Evolutionary conservation across 1,140 invertebrate genomes (phyloP).

Genomic region (Drosophila willistoni): DNA sequence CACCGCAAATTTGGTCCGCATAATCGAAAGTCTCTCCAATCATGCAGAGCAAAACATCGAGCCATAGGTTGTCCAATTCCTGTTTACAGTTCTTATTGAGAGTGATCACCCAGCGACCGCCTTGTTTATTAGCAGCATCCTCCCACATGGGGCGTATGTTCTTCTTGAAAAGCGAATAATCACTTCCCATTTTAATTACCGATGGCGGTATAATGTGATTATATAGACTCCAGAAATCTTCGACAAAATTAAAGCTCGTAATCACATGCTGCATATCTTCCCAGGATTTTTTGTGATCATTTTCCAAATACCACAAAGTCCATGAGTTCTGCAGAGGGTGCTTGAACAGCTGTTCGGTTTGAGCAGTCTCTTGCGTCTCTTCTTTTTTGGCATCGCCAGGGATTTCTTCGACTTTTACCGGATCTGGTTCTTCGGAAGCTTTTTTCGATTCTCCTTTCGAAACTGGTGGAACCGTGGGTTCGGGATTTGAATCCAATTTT

Average conservation of each 20-base stretch:
- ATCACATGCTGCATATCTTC: slow-evolving; percentile 97
- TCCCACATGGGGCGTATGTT: slow-evolving; percentile 99
- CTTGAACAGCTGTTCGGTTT: slow-evolving; percentile 88
- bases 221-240: slow-evolving; percentile 99
- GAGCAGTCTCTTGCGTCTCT: slow-evolving; percentile 52
- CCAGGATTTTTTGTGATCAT: slow-evolving; percentile 94
- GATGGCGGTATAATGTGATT: slow-evolving; percentile 98
- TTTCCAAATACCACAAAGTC: slow-evolving; percentile 99
- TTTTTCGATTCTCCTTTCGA: slow-evolving; percentile 50
- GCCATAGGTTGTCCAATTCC: slow-evolving; percentile 96
- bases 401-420: slow-evolving; percentile 15
- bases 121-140: slow-evolving; percentile 93
- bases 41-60: slow-evolving; percentile 96
- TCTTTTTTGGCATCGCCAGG: slow-evolving; percentile 26
- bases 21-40: slow-evolving; percentile 98
- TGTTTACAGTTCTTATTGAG: slow-evolving; percentile 93
- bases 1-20: slow-evolving; percentile 96
- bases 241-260: slow-evolving; percentile 96
- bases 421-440: no score
- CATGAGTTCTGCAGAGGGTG: slow-evolving; percentile 98
- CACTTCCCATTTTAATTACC: slow-evolving; percentile 94
- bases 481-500: slow-evolving; percentile 37
- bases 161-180: slow-evolving; percentile 98
- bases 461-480: slow-evolving; percentile 31
- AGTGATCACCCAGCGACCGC: slow-evolving; percentile 97